Evolutionary conservation across 2,888 invertebrate species (phyloP).

Genomic region (Chymomyza fuscimana): DNA sequence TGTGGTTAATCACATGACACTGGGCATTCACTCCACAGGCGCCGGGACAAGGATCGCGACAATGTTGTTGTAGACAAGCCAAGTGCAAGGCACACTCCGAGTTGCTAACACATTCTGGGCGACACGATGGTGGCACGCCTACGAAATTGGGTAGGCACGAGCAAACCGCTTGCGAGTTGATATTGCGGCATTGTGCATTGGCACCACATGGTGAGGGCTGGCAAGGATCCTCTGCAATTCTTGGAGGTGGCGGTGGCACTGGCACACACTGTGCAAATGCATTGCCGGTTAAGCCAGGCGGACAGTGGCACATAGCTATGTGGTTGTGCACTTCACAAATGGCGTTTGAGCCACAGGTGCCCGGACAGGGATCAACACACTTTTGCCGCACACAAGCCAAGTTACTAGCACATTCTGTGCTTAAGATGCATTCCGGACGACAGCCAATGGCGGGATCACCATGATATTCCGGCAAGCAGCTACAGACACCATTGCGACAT

Average conservation of each 20-base stretch:
- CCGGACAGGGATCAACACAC: conserved; percentile 86
- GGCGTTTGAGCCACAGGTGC: conserved; percentile 86
- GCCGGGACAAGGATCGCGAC: conserved; percentile 87
- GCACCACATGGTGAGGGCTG: conserved; percentile 86
- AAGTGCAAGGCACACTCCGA: conserved; percentile 84
- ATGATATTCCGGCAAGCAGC: conserved; percentile 84
- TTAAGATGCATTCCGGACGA: conserved; percentile 86
- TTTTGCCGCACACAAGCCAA: conserved; percentile 85
- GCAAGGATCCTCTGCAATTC: conserved; percentile 81
- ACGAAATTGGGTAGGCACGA: conserved; percentile 85
- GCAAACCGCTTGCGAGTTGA: conserved; percentile 84
- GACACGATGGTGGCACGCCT: conserved; percentile 86
- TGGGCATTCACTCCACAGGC: conserved; percentile 88
- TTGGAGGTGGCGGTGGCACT: conserved; percentile 72
- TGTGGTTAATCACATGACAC: conserved; percentile 88
- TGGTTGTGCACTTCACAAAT: conserved; percentile 87
- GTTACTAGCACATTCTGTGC: conserved; percentile 84
- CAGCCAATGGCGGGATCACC: conserved; percentile 85
- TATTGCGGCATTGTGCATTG: conserved; percentile 85
- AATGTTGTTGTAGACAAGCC: conserved; percentile 87
- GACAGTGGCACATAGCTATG: conserved; percentile 86
- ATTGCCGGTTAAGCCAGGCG: conserved; percentile 85
- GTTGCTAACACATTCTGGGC: conserved; percentile 86
- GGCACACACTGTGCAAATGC: conserved; percentile 84
- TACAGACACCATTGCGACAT: conserved; percentile 86